A percentile compares a stretch with the other conserved stretches of the same genome.
phyloP scores from a whole-genome alignment of 2,888 invertebrate genomes.

The Trichogramma dendrolimi region DNA sequence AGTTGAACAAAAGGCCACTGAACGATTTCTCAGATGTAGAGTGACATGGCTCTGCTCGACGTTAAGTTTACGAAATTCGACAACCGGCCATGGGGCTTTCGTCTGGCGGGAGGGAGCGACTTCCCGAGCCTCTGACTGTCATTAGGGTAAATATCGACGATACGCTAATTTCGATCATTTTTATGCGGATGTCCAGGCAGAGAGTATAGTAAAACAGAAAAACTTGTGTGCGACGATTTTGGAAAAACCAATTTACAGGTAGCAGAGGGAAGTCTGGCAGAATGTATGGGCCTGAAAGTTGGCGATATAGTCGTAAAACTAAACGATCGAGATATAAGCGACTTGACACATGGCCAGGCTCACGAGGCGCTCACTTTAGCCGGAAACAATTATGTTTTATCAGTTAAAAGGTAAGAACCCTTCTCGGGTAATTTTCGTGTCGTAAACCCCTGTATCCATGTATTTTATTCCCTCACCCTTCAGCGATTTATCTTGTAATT shows the following conservation, averaged over 20 bases:
- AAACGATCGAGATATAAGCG: conserved; percentile 64
- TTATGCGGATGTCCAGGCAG: background rate
- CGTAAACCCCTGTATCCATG: too few relatives aligned
- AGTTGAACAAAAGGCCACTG: conserved; percentile 3
- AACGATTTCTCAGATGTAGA: conserved; percentile 44
- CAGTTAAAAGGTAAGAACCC: conserved; percentile 63
- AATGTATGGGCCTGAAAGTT: conserved; percentile 72
- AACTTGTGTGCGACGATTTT: background rate
- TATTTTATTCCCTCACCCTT: too few relatives aligned
- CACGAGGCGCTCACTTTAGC: conserved; percentile 69
- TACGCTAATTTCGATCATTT: background rate
- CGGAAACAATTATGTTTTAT: conserved; percentile 68
- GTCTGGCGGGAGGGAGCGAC: conserved; percentile 71
- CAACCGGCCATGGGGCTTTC: conserved; percentile 72
- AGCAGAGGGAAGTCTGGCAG: conserved; percentile 74
- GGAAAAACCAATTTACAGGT: conserved; percentile 59
- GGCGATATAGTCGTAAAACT: conserved; percentile 82
- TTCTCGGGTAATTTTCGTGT: background rate
- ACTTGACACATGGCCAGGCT: conserved; percentile 73
- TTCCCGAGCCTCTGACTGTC: conserved; percentile 71
- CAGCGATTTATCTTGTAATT: too few relatives aligned
- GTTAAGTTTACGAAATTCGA: conserved; percentile 63
- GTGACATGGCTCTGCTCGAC: conserved; percentile 61
- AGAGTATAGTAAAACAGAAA: background rate
- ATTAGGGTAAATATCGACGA: conserved; percentile 60